Base-by-base conservation (phyloP, 2,888 invertebrate species). In the Aporophyla lueneburgensis region DNA sequence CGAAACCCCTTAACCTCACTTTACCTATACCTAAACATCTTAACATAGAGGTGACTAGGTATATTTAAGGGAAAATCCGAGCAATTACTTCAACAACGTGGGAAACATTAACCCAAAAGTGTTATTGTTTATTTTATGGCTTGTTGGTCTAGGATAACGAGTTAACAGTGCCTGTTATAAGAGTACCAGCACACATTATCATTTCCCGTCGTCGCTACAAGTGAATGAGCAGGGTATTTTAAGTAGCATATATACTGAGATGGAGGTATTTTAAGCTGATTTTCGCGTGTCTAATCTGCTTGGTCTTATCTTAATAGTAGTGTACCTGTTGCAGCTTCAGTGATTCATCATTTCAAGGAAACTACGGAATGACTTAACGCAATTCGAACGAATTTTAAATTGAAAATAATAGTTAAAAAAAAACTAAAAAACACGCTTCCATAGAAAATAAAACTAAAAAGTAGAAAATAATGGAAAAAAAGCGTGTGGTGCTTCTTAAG, bases 91-190 rank as follows among this genome's bases (percentile, higher is more conserved):
- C 33, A 67, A 70, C 54, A 71, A 49, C 33, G 46, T 24, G 53
- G 51, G 27, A 1, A 33, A 77, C 54, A 43, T 71, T 71, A 83
- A 70, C 83, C 83, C 72, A 66, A 78, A 81, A 70, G 46, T 78
- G 83, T 78, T 83, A 72, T 70, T 83, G 83, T 83, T 78, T 83
- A 78, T 61, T 70, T 78, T 67, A 78, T 12, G 33, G 49, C 24
- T 19, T 73, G 81, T 78, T 83, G 14, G 24, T 70, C 61, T 59
- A 69, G 68, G 71, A 73, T 78, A 81, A 65, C 63, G 54, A 65
- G 82, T 54, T 33, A 59, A 56, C 33, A 73, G 49, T 49, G 53
- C n/a, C 49, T 82, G 77, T 68, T 76, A 76, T 76, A 77, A 68
- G 54, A 76, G 40, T 43, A 56, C 76, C 63, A 53, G 66, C 46